A percentile compares a stretch with the other conserved stretches of the same genome.
phyloP scores from a whole-genome alignment of 2,113 vertebrate genomes.

The Silurus asotus region DNA sequence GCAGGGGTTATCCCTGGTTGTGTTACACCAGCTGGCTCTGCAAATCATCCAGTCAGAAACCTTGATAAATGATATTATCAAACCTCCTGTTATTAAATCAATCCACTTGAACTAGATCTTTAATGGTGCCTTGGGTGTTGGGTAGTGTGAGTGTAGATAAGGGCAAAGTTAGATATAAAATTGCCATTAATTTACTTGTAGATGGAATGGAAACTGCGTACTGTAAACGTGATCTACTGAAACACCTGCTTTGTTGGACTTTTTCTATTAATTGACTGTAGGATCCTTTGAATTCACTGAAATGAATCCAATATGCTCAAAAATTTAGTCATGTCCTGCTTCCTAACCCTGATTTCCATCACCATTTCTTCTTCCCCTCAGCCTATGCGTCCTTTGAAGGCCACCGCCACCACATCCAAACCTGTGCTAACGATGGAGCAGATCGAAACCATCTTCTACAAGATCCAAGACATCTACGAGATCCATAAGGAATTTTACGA shows the following conservation, averaged over 20 bases:
- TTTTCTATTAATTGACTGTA: neutral
- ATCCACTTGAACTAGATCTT: neutral
- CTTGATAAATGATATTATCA: neutral
- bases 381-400: slow-evolving; percentile 96
- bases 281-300: too few species aligned
- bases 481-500: slow-evolving; percentile 98
- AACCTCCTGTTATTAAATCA: neutral
- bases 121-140: neutral
- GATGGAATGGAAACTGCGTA: neutral
- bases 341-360: neutral
- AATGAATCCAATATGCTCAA: neutral
- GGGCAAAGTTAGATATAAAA: neutral
- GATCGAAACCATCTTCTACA: slow-evolving; percentile 97
- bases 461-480: slow-evolving; percentile 95
- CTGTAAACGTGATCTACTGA: neutral
- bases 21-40: neutral
- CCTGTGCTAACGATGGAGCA: slow-evolving; percentile 94
- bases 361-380: slow-evolving; percentile 55
- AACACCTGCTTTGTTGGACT: neutral
- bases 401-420: slow-evolving; percentile 93
- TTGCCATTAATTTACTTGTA: neutral
- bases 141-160: neutral
- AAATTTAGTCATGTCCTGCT: neutral
- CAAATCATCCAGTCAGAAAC: neutral
- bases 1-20: too few species aligned